These are phyloP conservation scores for Myiozetetes cayanensis DNA, from an alignment of 2,113 vertebrate genomes.

Conservation along the genomic window DNA sequence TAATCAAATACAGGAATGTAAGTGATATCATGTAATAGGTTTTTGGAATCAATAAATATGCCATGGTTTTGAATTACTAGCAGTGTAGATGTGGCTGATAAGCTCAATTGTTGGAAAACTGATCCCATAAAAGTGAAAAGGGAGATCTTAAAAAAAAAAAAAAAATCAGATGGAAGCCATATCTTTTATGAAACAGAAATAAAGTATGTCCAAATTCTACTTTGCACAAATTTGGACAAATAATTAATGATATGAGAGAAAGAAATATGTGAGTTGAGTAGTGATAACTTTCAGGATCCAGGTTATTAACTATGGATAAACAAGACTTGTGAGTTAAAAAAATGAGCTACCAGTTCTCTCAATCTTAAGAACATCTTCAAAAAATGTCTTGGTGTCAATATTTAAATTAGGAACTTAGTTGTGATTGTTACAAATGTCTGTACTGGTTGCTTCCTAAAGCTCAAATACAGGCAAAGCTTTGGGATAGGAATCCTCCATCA, in stretches of 20 bases:
- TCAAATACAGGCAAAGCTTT: background rate
- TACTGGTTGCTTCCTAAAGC: background rate
- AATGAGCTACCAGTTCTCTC: background rate
- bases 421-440: background rate
- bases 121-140: conserved; percentile 40
- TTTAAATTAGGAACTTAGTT: background rate
- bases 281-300: background rate
- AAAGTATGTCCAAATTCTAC: background rate
- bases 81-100: conserved; percentile 43
- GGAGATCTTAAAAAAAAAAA: conserved; percentile 7
- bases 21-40: conserved; percentile 41
- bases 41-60: conserved; percentile 65
- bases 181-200: background rate
- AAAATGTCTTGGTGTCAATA: background rate
- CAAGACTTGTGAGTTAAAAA: background rate
- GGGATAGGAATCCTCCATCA: background rate
- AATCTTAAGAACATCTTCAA: background rate
- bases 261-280: background rate
- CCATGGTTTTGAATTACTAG: conserved; percentile 47
- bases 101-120: conserved; percentile 46
- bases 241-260: background rate
- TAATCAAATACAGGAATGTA: conserved; percentile 40
- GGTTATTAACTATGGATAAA: background rate
- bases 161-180: conserved; percentile 15
- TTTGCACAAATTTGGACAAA: background rate